Percentiles rank a stretch among this genome's conserved stretches.
Evolutionary conservation across 2,113 vertebrate genomes (phyloP).

Genomic region (Mus pahari): DNA sequence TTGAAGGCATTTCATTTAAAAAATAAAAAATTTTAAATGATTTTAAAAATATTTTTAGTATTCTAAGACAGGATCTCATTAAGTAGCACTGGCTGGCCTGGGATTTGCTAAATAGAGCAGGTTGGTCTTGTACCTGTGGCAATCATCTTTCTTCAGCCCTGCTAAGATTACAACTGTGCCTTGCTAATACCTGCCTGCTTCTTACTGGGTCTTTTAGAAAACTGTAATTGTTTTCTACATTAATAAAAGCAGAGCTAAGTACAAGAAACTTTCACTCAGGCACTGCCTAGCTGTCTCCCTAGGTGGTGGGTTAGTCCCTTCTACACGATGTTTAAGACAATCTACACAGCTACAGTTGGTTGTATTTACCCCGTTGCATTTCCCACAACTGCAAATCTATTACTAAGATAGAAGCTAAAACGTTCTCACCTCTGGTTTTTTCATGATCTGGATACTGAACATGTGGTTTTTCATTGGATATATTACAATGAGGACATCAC

Average conservation of each 20-base stretch:
- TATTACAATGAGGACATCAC: conserved; percentile 98
- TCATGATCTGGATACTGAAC: conserved; percentile 99
- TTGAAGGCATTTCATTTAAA: background rate
- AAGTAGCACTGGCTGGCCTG: background rate
- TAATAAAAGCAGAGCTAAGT: conserved; percentile 14
- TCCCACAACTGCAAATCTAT: conserved; percentile 51
- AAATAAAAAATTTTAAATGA: background rate
- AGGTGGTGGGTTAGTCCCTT: background rate
- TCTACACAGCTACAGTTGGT: background rate
- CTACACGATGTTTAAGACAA: conserved; percentile 27
- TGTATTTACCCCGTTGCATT: background rate
- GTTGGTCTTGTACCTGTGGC: background rate
- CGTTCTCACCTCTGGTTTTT: conserved; percentile 95
- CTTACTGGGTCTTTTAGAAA: conserved; percentile 13
- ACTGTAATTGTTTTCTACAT: conserved; percentile 15
- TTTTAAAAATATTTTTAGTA: background rate
- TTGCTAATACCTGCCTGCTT: background rate
- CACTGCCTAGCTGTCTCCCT: background rate
- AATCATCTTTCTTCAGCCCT: background rate
- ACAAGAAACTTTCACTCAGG: conserved; percentile 36
- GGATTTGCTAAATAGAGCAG: background rate
- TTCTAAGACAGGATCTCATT: background rate
- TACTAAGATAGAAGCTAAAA: conserved; percentile 51
- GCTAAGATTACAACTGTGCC: too few relatives aligned
- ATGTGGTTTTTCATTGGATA: conserved; percentile 99